Base-by-base conservation (phyloP, 2,113 vertebrate species). In the Myanophis thanlyinensis region DNA sequence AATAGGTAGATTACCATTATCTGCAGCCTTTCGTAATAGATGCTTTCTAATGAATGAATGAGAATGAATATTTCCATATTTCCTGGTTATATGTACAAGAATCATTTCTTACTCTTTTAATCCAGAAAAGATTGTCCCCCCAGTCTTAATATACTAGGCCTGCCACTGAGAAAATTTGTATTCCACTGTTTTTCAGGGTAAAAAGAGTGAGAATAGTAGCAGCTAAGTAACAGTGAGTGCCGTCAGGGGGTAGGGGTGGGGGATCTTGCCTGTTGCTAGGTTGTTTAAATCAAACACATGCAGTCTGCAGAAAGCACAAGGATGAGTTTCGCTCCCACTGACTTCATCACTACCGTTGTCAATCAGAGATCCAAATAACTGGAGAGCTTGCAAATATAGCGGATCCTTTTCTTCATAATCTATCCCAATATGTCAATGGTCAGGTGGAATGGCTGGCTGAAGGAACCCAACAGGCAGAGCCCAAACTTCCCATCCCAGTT, bases 41-140 rank as follows among this genome's bases (percentile, higher is more conserved):
- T 95, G 95, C 94, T 91, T 94, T 94, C 89, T 92, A 96, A 96
- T 47, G 56, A 93, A 95, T 93, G 96, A 96, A 95, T 93, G 94
- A 94, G 47, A 89, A 89, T 91, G 90, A 95, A 90, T 53, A 56
- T n/a, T n/a, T n/a, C 30, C 94, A 92, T 92, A 95, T 96, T 96
- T 96, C 93, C 95, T 95, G 90, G 80, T 27, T 96, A 91, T 91
- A n/a, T 56, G 23, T 62, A 92, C 94, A 96, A 84, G 67, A 85
- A 91, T 95, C 93, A 95, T 92, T 85, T 95, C 88, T 90, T 96
- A 90, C 20, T 90, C 62, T 86, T 80, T 80, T 93, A 87, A 93
- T 13, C 87, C 4, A 15, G 47, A 62, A 35, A 53, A 87, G 46
- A 48, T 51, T 92, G 94, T n/a, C 93, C 93, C 35, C 73, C 93